phyloP scores from a whole-genome alignment of 2,797 vertebrate species.

The Gastrophryne carolinensis region DNA sequence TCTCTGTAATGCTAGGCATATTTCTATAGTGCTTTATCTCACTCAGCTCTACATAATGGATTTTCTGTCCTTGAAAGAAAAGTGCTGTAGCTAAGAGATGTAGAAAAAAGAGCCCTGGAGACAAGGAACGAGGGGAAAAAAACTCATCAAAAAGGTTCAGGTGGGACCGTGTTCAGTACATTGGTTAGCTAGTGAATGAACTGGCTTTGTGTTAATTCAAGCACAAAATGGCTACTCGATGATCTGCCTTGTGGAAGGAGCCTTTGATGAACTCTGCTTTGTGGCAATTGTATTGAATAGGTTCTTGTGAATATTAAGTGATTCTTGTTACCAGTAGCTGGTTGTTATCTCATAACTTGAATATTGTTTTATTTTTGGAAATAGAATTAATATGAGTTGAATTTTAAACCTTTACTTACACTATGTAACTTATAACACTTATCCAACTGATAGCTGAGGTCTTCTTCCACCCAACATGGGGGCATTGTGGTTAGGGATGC shows the following conservation, averaged over 20 bases:
- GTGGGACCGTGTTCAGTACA: neutral
- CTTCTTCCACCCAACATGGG: too few relatives aligned
- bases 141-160: slow-evolving; percentile 63
- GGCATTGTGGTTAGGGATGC: too few relatives aligned
- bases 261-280: too few relatives aligned
- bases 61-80: slow-evolving; percentile 35
- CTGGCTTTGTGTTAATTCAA: neutral
- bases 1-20: slow-evolving; percentile 28
- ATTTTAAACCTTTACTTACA: too few relatives aligned
- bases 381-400: too few relatives aligned
- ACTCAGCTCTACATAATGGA: slow-evolving; percentile 36
- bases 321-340: too few relatives aligned
- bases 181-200: neutral
- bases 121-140: slow-evolving; percentile 50
- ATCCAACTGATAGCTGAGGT: too few relatives aligned
- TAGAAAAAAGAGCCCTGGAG: slow-evolving; percentile 29
- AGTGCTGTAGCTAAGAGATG: slow-evolving; percentile 33
- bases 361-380: too few relatives aligned
- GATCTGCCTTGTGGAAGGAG: neutral
- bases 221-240: neutral
- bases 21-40: slow-evolving; percentile 41
- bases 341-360: too few relatives aligned
- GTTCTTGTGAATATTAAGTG: too few relatives aligned
- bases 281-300: too few relatives aligned
- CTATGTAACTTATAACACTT: too few relatives aligned